Evolutionary conservation across 2,888 invertebrate genomes (phyloP), one percentile per base, ranked within the genome.

Genomic region (Cheilosia impressa): DNA sequence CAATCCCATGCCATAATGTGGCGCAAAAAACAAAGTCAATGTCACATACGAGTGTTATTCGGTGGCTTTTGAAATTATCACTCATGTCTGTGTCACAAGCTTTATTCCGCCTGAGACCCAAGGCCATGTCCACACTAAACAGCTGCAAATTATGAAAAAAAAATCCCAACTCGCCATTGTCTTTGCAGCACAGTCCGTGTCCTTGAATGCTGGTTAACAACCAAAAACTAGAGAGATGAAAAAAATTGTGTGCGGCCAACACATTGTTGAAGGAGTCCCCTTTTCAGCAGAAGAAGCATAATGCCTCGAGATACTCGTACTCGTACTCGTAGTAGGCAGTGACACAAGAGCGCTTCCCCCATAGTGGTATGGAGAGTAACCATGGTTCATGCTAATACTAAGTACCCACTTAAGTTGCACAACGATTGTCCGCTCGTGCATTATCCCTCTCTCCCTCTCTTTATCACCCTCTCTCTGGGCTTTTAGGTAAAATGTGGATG

Each of bases 381-480:
- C 75, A 73, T 79, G 79, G 75, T 84, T 69, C 83, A 79, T 75
- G 83, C 79, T 84, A 84, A 84, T 84, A 69, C 73, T 79, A 84
- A 84, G 83, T 84, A 84, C 73, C 78, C 83, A 84, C 78, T 83
- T 78, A 45, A 52, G 63, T 57, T 79, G 45, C 68, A 69, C 78
- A 78, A 60, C 68, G 68, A 63, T 69, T 69, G 78, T 78, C 83
- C 83, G 65, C 73, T 63, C 58, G 57, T 78, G 78, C 63, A 69
- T 73, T 78, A 68, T 68, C 47, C 50, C 13, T 19, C 34, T 38
- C 31, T 31, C 31, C 0, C 41, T 47, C 19, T 17, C 4, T 24
- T 24, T 5, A 27, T 27, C 27, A 6, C 6, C 5, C 50, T 53
- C 17, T 10, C 34, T 27, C 31, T 10, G n/a, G 57, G 19, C 10